Base-by-base conservation (phyloP, 2,797 vertebrate genomes). In the Crax fasciolata region DNA sequence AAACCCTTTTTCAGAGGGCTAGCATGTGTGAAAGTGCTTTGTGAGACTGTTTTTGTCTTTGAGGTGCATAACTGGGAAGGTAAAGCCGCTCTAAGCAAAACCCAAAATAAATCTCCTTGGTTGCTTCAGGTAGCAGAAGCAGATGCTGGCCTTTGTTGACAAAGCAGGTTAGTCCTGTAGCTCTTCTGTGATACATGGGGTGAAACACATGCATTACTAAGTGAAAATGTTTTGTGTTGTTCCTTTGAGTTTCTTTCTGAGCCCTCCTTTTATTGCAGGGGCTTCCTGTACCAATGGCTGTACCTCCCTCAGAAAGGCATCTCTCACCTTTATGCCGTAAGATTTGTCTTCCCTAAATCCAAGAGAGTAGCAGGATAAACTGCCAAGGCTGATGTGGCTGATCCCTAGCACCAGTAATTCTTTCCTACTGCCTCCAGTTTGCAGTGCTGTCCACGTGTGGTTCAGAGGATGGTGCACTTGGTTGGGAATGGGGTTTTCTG, bases 391-490 rank as follows among this genome's bases (percentile, higher is more conserved):
- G 41, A 66, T 91, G 25, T 68, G 84, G 20, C 35, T 20, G 17
- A 28, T 70, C 57, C 8, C 10, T 84, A 35, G 41, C 24, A 20
- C 20, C 3, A 3, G 6, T n/a, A 38, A 62, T 67, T 76, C 35
- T 35, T 35, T 35, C 21, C 39, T 17, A 0, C 10, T 30, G 51
- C 21, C 30, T 74, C 1, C 0, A 11, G 35, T 74, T 80, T 20
- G 8, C 12, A 15, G 0, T 21, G 6, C 30, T 83, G 41, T 51
- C 76, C 0, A 0, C 4, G 41, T 41, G 24, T 19, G 18, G 9
- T 49, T 61, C 28, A 13, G 46, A 35, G 43, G 13, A 57, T 32
- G 11, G 28, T 11, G 5, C 8, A 0, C 32, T 72, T 63, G 16
- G 9, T 65, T 49, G 61, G 49, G 20, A 73, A 11, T 13, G 28